phyloP scores from a whole-genome alignment of 1,140 invertebrate genomes.

The Lanistes nyassanus region DNA sequence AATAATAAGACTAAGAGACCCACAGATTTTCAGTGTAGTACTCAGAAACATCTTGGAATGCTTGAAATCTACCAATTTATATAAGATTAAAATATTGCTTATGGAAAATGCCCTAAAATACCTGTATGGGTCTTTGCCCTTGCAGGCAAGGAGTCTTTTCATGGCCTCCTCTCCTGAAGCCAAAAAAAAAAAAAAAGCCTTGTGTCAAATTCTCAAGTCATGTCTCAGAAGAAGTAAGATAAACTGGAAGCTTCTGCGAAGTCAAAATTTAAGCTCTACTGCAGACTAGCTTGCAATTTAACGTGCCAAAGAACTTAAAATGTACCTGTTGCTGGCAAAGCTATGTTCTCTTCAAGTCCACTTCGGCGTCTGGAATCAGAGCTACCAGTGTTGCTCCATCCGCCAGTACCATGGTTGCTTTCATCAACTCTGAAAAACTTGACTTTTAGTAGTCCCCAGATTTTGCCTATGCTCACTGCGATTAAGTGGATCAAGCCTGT shows the following conservation, averaged over 20 bases:
- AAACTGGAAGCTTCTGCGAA: neutral
- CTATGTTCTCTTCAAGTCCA: constrained; percentile 82
- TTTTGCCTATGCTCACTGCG: constrained; percentile 39
- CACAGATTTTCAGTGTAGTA: no score
- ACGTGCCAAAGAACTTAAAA: neutral
- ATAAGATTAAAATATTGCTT: no score
- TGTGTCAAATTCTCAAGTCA: neutral
- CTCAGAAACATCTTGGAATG: no score
- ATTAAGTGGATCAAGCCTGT: constrained; percentile 44
- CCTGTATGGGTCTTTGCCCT: constrained; percentile 95
- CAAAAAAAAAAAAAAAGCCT: constrained; percentile 11
- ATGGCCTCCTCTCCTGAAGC: constrained; percentile 87
- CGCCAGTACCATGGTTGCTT: neutral
- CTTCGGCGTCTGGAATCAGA: constrained; percentile 30
- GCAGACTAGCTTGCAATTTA: no score
- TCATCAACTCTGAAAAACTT: constrained; percentile 41
- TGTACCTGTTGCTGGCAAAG: constrained; percentile 79
- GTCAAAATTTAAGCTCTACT: no score
- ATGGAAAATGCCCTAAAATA: no score
- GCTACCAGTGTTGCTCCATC: constrained; percentile 11
- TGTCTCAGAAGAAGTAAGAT: neutral
- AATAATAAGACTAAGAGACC: no score
- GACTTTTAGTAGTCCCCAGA: constrained; percentile 41
- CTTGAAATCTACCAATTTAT: no score
- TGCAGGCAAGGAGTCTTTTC: constrained; percentile 89